Base-by-base conservation (phyloP, 2,888 invertebrate genomes). In the Elmis aenea region DNA sequence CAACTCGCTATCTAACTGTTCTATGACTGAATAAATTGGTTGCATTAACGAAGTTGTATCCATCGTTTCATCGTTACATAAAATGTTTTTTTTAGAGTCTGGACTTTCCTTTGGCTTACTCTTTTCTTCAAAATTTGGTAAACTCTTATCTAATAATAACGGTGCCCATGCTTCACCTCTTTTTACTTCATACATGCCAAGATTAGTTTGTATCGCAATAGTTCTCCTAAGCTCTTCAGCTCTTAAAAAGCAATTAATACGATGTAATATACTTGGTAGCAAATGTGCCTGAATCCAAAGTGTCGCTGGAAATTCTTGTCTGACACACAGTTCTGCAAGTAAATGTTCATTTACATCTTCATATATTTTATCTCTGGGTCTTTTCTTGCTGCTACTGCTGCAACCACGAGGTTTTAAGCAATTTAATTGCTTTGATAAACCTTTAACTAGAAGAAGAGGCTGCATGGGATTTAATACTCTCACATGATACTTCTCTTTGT, bases 251-350 rank as follows among this genome's bases (percentile, higher is more conserved):
- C 80, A 78, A 27, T 75, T 61, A 1, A 81, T 69, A 60, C 96
- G 79, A 58, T 91, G 87, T 15, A 96, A 58, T 37, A 94, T 77
- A 11, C 87, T 83, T 0, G 97, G 96, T 36, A 99, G 59, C 33
- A 86, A 75, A 1, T 81, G 77, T 0, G 88, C 83, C 66, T 95
- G 92, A 12, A 86, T 72, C 89, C 93, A 95, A 40, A 93, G 70
- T 6, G 82, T 70, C 10, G 81, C 76, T 0, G 88, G 85, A 58
- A 78, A 86, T 1, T 73, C 71, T 45, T 81, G 80, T 55, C 75
- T 79, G 13, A 80, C 75, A 58, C 92, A 89, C 45, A 93, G 73
- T 67, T 99, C 97, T 0, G 96, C 93, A 6, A 96, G 76, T 25
- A 96, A 75, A 37, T 83, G 75, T 49, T 87, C 81, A 1, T 71